Percentiles rank a stretch among this genome's conserved stretches.
Conservation (phyloP, 1,140 invertebrate species). For the Drosophila sucinea region DNA sequence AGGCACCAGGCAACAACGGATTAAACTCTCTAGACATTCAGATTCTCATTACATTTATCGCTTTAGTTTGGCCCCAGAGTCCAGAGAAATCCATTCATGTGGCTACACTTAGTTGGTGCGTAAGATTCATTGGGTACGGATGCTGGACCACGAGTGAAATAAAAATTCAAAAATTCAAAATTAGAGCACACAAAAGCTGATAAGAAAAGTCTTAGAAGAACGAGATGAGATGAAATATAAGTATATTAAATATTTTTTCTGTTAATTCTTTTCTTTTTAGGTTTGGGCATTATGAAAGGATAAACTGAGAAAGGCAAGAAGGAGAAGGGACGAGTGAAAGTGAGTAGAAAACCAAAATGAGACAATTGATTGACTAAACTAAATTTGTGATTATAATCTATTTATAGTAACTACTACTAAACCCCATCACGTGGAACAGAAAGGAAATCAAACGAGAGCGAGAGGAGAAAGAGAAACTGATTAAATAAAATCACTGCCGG, state of each 20-base stretch:
- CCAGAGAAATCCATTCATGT: constrained; percentile 55
- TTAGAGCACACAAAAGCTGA: constrained; percentile 38
- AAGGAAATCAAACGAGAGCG: constrained; percentile 51
- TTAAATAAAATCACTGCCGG: constrained; percentile 62
- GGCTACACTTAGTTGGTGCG: constrained; percentile 63
- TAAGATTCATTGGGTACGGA: constrained; percentile 70
- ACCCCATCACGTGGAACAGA: constrained; percentile 51
- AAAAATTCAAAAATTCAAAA: constrained; percentile 37
- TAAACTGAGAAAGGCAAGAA: not conserved
- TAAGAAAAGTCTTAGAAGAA: not conserved
- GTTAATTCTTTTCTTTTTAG: not conserved
- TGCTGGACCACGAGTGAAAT: constrained; percentile 37
- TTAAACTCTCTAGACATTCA: constrained; percentile 44
- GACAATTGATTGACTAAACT: not conserved
- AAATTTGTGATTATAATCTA: not conserved
- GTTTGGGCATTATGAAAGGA: constrained; percentile 18
- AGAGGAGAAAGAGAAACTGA: constrained; percentile 45
- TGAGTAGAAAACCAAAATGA: not conserved
- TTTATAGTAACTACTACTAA: constrained; percentile 17
- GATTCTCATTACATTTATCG: constrained; percentile 48
- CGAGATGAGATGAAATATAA: not conserved
- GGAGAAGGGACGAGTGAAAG: not conserved
- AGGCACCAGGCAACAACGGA: constrained; percentile 67
- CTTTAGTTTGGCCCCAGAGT: constrained; percentile 31
- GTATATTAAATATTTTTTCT: not conserved